A percentile compares a stretch with the other conserved stretches of the same genome.
Evolutionary conservation across 2,113 vertebrate genomes (phyloP).

Genomic region (Scatophagus argus): DNA sequence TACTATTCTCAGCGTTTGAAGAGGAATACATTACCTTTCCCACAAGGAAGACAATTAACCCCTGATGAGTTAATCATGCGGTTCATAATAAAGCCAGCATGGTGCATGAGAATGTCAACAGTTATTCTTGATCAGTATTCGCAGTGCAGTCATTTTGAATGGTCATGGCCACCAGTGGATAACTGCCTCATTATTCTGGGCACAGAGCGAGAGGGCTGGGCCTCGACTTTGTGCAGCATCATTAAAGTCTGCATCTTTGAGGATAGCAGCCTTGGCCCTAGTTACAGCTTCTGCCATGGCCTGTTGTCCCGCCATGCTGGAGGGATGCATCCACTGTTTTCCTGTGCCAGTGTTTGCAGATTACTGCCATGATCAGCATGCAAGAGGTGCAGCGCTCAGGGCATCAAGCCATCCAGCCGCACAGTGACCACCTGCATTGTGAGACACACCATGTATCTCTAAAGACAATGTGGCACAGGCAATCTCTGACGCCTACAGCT

Average conservation of each 20-base stretch:
- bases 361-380: conserved; percentile 53
- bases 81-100: conserved; percentile 62
- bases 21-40: conserved; percentile 13
- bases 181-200: conserved; percentile 72
- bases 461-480: conserved; percentile 61
- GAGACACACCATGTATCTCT: conserved; percentile 51
- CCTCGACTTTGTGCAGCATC: conserved; percentile 19
- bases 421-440: conserved; percentile 73
- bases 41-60: conserved; percentile 45
- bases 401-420: conserved; percentile 53
- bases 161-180: conserved; percentile 59
- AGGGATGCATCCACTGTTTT: conserved; percentile 40
- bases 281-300: conserved; percentile 33
- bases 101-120: conserved; percentile 62
- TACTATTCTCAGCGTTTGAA: conserved; percentile 2
- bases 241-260: conserved; percentile 69
- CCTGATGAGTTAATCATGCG: conserved; percentile 65
- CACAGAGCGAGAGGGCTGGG: conserved; percentile 64
- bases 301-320: conserved; percentile 39
- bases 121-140: conserved; percentile 72
- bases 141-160: conserved; percentile 58
- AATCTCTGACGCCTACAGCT: conserved; percentile 67
- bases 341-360: conserved; percentile 53
- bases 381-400: conserved; percentile 36
- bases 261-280: conserved; percentile 24